These are phyloP conservation scores for Luscinia megarhynchos DNA, from an alignment of 2,797 vertebrate genomes.

Conservation along the genomic window DNA sequence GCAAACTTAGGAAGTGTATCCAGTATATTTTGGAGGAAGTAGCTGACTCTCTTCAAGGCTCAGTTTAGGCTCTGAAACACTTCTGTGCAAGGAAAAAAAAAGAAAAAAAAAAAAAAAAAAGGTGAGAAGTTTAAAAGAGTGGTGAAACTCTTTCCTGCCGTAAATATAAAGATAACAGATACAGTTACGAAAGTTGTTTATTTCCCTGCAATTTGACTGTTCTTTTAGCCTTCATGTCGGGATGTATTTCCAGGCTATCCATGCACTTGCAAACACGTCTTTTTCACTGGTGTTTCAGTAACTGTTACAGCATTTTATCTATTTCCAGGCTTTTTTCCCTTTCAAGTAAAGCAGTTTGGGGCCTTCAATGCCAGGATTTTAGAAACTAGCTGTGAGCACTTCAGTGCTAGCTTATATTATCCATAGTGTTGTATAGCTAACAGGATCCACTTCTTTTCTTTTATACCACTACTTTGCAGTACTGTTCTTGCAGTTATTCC, in stretches of 20 bases:
- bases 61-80: not conserved
- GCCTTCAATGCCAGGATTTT: constrained; percentile 39
- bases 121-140: not conserved
- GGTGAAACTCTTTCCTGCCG: not conserved
- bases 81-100: not conserved
- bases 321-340: constrained; percentile 57
- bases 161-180: not conserved
- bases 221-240: not conserved
- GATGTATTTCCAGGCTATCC: not conserved
- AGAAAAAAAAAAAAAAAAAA: not conserved
- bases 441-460: constrained; percentile 46
- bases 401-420: constrained; percentile 33
- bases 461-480: constrained; percentile 29
- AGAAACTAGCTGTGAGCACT: constrained; percentile 61
- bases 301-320: constrained; percentile 54
- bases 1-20: not conserved
- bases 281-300: constrained; percentile 32
- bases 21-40: not conserved
- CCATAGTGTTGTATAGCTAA: constrained; percentile 44
- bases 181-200: not conserved
- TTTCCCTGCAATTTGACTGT: not conserved
- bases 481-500: constrained; percentile 54
- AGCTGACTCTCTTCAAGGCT: not conserved
- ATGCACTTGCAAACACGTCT: constrained; percentile 28
- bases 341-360: constrained; percentile 59